Evolutionary conservation across 2,888 invertebrate genomes (phyloP).

Genomic region (Ennomos erosarius): DNA sequence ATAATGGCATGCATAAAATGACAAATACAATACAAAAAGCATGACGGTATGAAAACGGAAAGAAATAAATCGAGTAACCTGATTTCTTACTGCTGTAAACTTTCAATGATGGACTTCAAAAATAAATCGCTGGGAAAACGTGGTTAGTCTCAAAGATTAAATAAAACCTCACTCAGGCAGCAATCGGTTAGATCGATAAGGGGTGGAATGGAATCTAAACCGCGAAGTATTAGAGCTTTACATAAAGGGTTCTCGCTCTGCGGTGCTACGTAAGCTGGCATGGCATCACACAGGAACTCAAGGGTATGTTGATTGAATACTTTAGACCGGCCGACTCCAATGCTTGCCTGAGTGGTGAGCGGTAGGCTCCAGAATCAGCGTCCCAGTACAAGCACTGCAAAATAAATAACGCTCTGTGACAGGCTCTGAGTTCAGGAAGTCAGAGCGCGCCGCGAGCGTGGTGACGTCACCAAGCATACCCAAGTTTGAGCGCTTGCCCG

Average conservation of each 20-base stretch:
- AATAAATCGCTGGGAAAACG: conserved; percentile 76
- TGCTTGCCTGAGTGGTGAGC: conserved; percentile 92
- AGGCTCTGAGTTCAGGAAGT: conserved; percentile 79
- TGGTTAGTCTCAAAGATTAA: conserved; percentile 70
- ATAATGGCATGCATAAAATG: conserved; percentile 78
- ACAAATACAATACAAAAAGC: conserved; percentile 72
- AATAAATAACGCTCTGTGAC: conserved; percentile 85
- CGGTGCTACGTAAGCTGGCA: conserved; percentile 74
- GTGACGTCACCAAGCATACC: conserved; percentile 89
- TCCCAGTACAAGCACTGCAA: conserved; percentile 91
- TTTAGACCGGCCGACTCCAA: conserved; percentile 85
- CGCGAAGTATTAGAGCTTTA: conserved; percentile 44
- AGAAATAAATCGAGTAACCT: conserved; percentile 51
- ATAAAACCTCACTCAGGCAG: conserved; percentile 84
- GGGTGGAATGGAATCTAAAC: conserved; percentile 46
- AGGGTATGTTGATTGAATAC: conserved; percentile 80
- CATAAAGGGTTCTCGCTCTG: conserved; percentile 45
- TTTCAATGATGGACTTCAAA: conserved; percentile 80
- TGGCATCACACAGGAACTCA: conserved; percentile 82
- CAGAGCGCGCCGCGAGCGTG: conserved; percentile 69
- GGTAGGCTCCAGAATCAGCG: conserved; percentile 89
- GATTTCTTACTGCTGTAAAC: conserved; percentile 45
- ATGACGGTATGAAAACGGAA: conserved; percentile 66
- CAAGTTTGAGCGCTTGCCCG: conserved; percentile 98
- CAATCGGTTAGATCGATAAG: conserved; percentile 77